Evolutionary conservation across 2,113 vertebrate species (phyloP).

Genomic region (Atlantisia rogersi): DNA sequence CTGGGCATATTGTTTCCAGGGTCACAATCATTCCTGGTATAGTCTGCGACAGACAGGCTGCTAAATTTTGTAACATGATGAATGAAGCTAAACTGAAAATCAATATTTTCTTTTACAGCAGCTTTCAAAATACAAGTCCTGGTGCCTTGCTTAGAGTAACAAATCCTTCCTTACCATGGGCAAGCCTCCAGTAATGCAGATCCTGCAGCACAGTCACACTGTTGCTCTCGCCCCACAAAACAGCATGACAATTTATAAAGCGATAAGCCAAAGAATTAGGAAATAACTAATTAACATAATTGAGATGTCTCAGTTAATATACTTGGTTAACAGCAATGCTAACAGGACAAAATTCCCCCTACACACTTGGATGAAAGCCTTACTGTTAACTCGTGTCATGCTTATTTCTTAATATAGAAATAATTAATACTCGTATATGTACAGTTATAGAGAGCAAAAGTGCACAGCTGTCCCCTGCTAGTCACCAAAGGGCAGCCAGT

Average conservation of each 20-base stretch:
- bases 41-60: background rate
- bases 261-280: constrained; percentile 1
- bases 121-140: constrained; percentile 1
- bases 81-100: constrained; percentile 35
- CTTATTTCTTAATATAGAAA: constrained; percentile 43
- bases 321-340: constrained; percentile 17
- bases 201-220: background rate
- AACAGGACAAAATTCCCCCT: background rate
- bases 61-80: background rate
- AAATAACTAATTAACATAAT: constrained; percentile 36
- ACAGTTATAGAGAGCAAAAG: background rate
- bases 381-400: background rate
- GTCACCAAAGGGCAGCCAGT: background rate
- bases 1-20: background rate
- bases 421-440: constrained; percentile 18
- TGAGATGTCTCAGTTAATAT: constrained; percentile 26
- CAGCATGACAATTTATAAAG: background rate
- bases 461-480: background rate
- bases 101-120: background rate
- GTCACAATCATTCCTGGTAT: background rate
- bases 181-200: background rate
- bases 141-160: background rate
- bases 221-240: background rate
- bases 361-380: constrained; percentile 23
- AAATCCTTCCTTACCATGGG: background rate